Evolutionary conservation across 1,140 invertebrate species (phyloP).

Genomic region (Drosophila pachea): DNA sequence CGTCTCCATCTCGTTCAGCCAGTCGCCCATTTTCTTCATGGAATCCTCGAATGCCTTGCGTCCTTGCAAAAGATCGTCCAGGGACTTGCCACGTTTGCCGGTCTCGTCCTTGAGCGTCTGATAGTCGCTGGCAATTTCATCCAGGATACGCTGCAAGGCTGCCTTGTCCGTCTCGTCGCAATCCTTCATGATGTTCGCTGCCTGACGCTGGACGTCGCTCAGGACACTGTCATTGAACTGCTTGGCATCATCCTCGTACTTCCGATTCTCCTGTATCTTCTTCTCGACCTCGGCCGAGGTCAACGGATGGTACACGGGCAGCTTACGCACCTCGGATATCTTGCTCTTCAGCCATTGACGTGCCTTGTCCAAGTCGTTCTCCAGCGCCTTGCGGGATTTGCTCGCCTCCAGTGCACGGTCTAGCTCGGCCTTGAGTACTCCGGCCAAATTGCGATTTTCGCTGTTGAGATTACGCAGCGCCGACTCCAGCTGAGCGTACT

Average conservation of each 20-base stretch:
- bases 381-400: conserved; percentile 86
- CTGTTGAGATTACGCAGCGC: conserved; percentile 83
- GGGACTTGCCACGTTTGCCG: conserved; percentile 85
- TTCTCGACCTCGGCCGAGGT: conserved; percentile 87
- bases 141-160: conserved; percentile 83
- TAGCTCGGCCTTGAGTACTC: conserved; percentile 86
- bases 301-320: conserved; percentile 87
- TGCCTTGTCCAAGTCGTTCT: conserved; percentile 87
- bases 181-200: conserved; percentile 87
- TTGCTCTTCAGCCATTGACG: conserved; percentile 89
- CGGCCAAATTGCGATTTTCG: conserved; percentile 86
- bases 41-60: conserved; percentile 90
- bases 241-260: conserved; percentile 86
- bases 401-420: conserved; percentile 84
- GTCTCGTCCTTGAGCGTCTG: conserved; percentile 85
- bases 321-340: conserved; percentile 86
- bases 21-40: conserved; percentile 88
- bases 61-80: conserved; percentile 86
- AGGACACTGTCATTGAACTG: conserved; percentile 88
- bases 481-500: conserved; percentile 86
- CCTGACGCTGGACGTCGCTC: conserved; percentile 87
- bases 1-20: conserved; percentile 93
- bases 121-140: conserved; percentile 85
- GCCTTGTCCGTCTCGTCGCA: conserved; percentile 86
- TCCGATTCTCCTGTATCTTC: conserved; percentile 86